These are phyloP conservation scores for Athripsodes cinereus DNA, from an alignment of 2,888 invertebrate genomes.

Conservation along the genomic window DNA sequence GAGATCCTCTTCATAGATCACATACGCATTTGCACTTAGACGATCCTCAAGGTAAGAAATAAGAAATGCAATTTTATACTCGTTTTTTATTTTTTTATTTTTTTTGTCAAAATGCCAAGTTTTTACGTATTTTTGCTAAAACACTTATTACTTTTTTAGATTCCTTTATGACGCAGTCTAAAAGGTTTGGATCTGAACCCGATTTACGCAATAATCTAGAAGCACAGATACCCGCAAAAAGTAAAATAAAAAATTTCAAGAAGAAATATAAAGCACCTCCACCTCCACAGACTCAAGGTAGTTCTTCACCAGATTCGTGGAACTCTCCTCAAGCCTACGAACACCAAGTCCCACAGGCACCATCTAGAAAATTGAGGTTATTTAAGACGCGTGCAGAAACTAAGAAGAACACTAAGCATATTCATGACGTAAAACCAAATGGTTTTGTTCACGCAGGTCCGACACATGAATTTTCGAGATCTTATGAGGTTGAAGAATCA, in stretches of 20 bases:
- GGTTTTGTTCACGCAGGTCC: slow-evolving; percentile 18
- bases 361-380: slow-evolving; percentile 54
- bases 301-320: slow-evolving; percentile 56
- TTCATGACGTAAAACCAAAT: slow-evolving; percentile 23
- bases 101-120: background rate
- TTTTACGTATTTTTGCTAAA: background rate
- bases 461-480: slow-evolving; percentile 20
- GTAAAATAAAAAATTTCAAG: slow-evolving; percentile 52
- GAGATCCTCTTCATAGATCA: slow-evolving; percentile 46
- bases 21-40: slow-evolving; percentile 46
- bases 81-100: background rate
- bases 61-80: background rate
- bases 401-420: slow-evolving; percentile 40
- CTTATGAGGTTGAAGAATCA: slow-evolving; percentile 30
- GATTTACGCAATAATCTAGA: slow-evolving; percentile 54
- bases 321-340: slow-evolving; percentile 46
- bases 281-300: slow-evolving; percentile 52
- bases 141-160: slow-evolving; percentile 23
- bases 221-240: slow-evolving; percentile 31
- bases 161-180: slow-evolving; percentile 38
- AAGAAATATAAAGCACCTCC: slow-evolving; percentile 75
- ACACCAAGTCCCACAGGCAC: slow-evolving; percentile 35
- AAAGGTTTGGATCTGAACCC: slow-evolving; percentile 69
- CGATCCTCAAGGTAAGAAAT: slow-evolving; percentile 39
- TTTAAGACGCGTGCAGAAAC: slow-evolving; percentile 73